Evolutionary conservation across 2,113 vertebrate genomes (phyloP), one percentile per base, ranked within the genome.

Genomic region (Zosterops borbonicus): DNA sequence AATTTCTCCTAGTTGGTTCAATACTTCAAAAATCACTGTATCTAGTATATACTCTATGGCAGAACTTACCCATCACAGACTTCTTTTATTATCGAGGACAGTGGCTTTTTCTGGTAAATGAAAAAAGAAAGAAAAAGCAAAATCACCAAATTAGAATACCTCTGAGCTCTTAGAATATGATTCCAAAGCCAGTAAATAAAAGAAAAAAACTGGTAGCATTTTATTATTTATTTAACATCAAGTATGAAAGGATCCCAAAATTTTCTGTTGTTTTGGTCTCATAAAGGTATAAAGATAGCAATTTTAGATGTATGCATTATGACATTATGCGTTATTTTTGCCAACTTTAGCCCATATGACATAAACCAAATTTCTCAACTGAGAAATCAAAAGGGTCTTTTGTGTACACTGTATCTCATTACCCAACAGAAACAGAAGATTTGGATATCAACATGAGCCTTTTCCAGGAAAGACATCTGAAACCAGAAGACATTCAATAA

Each of bases 31-130:
- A 86, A 92, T 8, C 25, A 84, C 10, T 60, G 14, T 42, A 89
- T 37, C 20, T 69, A 49, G 4, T 42, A 79, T 2, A 8, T 25
- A 41, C 12, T 56, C 12, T 24, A 67, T 33, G 95, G 35, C 23
- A 78, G 59, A 78, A 98, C 99, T 99, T 97, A 99, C 99, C 99
- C 99, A 67, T 99, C 99, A 29, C 99, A 99, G 92, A 99, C 99
- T 99, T 99, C 99, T 97, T 99, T 99, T 97, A 99, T 99, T 97
- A 99, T 99, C 70, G 99, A 98, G 22, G 99, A 99, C 84, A 99
- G 98, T 50, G 99, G 99, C 92, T 99, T 99, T 99, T 99, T 99
- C 99, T 99, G 98, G 82, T 95, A 78, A 95, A 94, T 5, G 11
- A 62, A 73, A 70, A 76, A 96, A 71, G 39, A 85, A 94, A 92